Percentiles rank a stretch among this genome's conserved stretches.
These are phyloP conservation scores for Hafferia zeledoni DNA, from an alignment of 2,797 vertebrate genomes.

Conservation along the genomic window DNA sequence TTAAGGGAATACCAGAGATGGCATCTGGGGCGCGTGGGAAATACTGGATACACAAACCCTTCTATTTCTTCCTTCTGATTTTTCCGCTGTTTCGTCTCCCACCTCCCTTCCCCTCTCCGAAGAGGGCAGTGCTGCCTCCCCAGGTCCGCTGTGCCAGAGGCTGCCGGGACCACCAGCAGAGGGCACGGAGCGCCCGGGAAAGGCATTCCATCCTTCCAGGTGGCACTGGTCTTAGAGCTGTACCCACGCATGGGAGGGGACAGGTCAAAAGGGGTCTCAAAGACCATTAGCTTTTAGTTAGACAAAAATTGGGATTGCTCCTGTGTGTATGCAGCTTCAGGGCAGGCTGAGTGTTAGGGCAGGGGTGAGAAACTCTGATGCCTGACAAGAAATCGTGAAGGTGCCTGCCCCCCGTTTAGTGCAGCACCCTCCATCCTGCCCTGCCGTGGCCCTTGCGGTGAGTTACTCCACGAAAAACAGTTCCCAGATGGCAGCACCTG, in stretches of 20 bases:
- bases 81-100: rapidly evolving
- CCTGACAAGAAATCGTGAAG: rapidly evolving
- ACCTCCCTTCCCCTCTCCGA: too few species aligned
- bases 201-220: not conserved
- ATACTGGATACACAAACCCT: rapidly evolving
- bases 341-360: not conserved
- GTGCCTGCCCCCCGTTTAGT: rapidly evolving
- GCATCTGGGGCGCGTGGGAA: rapidly evolving
- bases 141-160: not conserved
- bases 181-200: not conserved
- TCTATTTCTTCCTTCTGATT: rapidly evolving
- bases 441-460: rapidly evolving
- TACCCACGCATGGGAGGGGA: rapidly evolving
- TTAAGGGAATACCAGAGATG: not conserved
- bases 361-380: not conserved
- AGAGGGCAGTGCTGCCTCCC: too few species aligned
- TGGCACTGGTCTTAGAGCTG: too few species aligned
- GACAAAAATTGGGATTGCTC: not conserved
- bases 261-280: rapidly evolving
- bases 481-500: rapidly evolving
- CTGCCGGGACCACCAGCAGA: not conserved
- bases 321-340: rapidly evolving
- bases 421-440: rapidly evolving
- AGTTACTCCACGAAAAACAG: not conserved
- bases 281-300: rapidly evolving